A percentile compares a stretch with the other conserved stretches of the same genome.
Evolutionary conservation across 2,888 invertebrate genomes (phyloP).

Genomic region (Tachina fera): DNA sequence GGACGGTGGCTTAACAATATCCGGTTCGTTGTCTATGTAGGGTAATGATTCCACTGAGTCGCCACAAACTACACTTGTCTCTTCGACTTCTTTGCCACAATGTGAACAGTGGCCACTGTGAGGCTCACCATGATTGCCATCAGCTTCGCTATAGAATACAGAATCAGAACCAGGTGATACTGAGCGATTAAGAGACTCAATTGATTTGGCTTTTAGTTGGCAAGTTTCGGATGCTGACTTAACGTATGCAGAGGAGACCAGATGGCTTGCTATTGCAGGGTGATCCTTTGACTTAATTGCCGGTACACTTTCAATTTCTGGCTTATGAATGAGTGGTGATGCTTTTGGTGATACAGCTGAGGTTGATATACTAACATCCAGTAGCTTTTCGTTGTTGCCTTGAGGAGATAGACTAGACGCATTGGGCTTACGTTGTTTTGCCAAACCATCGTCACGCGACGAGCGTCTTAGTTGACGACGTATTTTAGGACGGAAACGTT

Average conservation of each 20-base stretch:
- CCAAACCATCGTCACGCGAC: constrained; percentile 78
- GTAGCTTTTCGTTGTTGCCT: constrained; percentile 77
- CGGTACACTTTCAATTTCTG: constrained; percentile 42
- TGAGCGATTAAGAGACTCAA: constrained; percentile 91
- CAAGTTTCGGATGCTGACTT: constrained; percentile 77
- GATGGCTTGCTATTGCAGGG: constrained; percentile 9
- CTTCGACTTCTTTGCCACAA: constrained; percentile 91
- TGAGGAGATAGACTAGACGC: constrained; percentile 72
- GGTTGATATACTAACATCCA: constrained; percentile 76
- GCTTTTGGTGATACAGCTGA: constrained; percentile 82
- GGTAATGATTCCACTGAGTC: constrained; percentile 82
- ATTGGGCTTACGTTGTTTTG: constrained; percentile 75
- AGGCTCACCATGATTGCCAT: constrained; percentile 83
- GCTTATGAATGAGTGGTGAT: constrained; percentile 77
- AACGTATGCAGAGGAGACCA: constrained; percentile 18
- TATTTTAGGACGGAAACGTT: constrained; percentile 83
- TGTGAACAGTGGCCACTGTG: constrained; percentile 89
- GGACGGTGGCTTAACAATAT: constrained; percentile 94
- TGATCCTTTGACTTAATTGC: constrained; percentile 35
- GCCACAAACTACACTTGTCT: constrained; percentile 80
- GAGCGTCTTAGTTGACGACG: constrained; percentile 80
- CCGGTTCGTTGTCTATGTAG: constrained; percentile 84
- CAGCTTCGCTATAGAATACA: constrained; percentile 93
- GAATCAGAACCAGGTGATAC: constrained; percentile 95
- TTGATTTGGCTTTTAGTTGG: constrained; percentile 91